Base-by-base conservation (phyloP, 2,888 invertebrate genomes). In the Eupithecia pulchellata region DNA sequence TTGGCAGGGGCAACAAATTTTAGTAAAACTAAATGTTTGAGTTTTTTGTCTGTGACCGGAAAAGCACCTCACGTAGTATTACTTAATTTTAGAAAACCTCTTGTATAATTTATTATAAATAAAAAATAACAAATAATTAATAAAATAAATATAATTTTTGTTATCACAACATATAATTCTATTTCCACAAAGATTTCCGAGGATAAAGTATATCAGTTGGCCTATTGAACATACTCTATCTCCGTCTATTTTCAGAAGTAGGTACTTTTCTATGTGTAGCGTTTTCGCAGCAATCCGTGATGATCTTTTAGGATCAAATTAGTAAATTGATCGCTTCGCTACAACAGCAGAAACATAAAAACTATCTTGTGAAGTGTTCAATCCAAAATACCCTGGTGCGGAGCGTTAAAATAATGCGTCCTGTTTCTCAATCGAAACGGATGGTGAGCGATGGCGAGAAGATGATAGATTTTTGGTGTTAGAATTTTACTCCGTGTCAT, bases 161-260 rank as follows among this genome's bases (percentile, higher is more conserved):
- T 25, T 25, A 13, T 13, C 1, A 52, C 0, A 52, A 13, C 4
- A 11, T 25, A 25, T 13, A 25, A 52, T 52, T 52, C 4, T 25
- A 52, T 52, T 52, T 60, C 30, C 20, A n/a, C 20, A 25, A 13
- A 5, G 11, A 61, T 63, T 70, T 77, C 34, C 13, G 47, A 36
- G 52, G 47, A 77, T 88, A 86, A 86, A 89, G 92, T 86, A 77
- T 67, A 68, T 79, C 75, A 80, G 75, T 78, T 92, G 91, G 82
- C 79, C 80, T 86, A 85, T 91, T 91, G 92, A 92, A 93, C 92
- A 92, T 92, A 91, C 95, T 95, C 95, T 94, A 95, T 95, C 95
- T 95, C 95, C 95, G 95, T 95, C 95, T 95, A 95, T 95, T 95
- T 95, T 96, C 96, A 96, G 96, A 95, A 94, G 92, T 95, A 95